Conservation (phyloP, 2,888 invertebrate species). For the Scaptodrosophila latifasciaeformis region DNA sequence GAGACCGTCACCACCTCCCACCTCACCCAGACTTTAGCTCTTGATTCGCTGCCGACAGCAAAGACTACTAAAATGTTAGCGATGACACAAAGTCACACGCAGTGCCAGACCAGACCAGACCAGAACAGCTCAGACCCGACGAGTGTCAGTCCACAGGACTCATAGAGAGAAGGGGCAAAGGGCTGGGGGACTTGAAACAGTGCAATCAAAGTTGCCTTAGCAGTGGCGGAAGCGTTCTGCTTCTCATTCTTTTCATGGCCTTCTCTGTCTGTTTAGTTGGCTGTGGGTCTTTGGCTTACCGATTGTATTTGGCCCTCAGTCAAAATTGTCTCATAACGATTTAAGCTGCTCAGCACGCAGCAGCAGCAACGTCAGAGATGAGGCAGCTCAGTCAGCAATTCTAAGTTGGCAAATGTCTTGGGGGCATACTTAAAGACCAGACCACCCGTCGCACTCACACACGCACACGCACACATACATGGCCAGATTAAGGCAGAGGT, state of each 20-base stretch:
- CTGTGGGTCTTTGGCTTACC: constrained; percentile 6
- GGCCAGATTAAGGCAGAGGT: no score
- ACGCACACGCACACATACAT: constrained; percentile 29
- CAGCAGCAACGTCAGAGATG: no score
- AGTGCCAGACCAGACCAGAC: no score
- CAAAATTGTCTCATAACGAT: constrained; percentile 57
- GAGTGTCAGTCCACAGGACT: background rate
- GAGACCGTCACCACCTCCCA: no score
- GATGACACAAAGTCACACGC: background rate
- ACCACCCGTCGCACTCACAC: constrained; percentile 25
- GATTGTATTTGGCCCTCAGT: no score
- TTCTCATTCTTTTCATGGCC: background rate
- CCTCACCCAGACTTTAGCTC: background rate
- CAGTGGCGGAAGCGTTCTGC: constrained; percentile 56
- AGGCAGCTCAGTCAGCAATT: constrained; percentile 50
- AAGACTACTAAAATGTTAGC: background rate
- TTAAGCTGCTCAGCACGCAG: constrained; percentile 62
- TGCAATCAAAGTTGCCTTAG: constrained; percentile 49
- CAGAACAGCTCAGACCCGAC: no score
- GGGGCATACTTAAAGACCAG: constrained; percentile 30
- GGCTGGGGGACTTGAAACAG: background rate
- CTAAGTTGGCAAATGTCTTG: no score
- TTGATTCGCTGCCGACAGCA: no score
- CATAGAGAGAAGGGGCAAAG: no score
- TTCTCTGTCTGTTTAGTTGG: background rate